Evolutionary conservation across 2,797 vertebrate genomes (phyloP).

Genomic region (Gadopsis marmoratus): DNA sequence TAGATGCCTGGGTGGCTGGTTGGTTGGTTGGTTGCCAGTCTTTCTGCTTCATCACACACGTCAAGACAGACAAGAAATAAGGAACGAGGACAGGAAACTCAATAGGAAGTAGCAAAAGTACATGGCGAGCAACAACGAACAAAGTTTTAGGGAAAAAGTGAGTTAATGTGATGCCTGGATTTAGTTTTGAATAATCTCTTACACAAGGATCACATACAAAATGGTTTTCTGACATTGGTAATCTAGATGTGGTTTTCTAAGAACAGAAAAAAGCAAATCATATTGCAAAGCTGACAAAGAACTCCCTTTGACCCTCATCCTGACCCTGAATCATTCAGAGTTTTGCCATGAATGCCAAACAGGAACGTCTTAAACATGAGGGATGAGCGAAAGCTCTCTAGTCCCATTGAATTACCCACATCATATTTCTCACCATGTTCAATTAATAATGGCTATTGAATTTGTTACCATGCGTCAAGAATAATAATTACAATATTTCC

Average conservation of each 20-base stretch:
- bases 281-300: conserved; percentile 22
- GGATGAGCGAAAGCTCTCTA: conserved; percentile 66
- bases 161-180: background rate
- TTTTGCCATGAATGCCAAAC: conserved; percentile 70
- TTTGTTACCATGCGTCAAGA: conserved; percentile 84
- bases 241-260: background rate
- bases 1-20: conserved; percentile 45
- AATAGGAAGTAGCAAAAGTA: conserved; percentile 27
- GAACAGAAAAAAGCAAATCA: conserved; percentile 16
- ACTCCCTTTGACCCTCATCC: conserved; percentile 51
- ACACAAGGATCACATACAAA: background rate
- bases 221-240: background rate
- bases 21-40: conserved; percentile 33
- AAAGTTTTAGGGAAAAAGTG: conserved; percentile 3
- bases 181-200: conserved; percentile 6
- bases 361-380: conserved; percentile 70
- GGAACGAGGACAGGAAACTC: conserved; percentile 42
- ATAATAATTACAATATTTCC: conserved; percentile 87
- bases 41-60: conserved; percentile 66
- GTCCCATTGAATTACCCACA: conserved; percentile 79
- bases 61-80: conserved; percentile 55
- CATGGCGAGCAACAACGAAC: conserved; percentile 10
- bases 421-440: conserved; percentile 84
- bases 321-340: conserved; percentile 51
- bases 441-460: conserved; percentile 86